Evolutionary conservation across 1,140 invertebrate genomes (phyloP), one percentile per base, ranked within the genome.

Genomic region (Ostrea edulis): DNA sequence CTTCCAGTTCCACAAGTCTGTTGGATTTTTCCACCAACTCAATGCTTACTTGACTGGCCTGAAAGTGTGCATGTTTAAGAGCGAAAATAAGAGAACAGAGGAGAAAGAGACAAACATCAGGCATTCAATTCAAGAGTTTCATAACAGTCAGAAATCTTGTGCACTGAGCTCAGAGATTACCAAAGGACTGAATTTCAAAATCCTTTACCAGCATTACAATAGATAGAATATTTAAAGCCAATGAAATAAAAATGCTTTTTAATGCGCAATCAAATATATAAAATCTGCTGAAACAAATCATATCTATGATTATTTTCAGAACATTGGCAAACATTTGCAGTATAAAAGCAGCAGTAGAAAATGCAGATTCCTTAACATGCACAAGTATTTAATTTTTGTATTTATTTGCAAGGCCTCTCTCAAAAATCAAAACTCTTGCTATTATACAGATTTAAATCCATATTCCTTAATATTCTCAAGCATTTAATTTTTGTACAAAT

Each of bases 11-110:
- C 11, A 52, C 86, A 0, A 94, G 90, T 44, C 88, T 89, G 4
- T 81, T 44, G 8, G 88, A 85, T 87, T 93, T 94, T 87, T 93
- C 92, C 44, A 90, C 89, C 17, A 95, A 86, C 62, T 94, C 94
- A 35, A 93, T 89, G 85, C 92, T 91, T 4, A 94, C 90, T 81
- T 94, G 93, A 87, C 92, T 93, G 11, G 93, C 91, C 94, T 94
- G 90, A 51, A 89, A 91, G 62, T 44, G 25, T 53, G 85, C 68
- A 77, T 0, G 14, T 22, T 77, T 62, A n/a, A 77, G 14, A 11
- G 35, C 25, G 25, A 35, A 83, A 71, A 83, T 29, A 71, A 12
- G 22, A 29, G 7, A 77, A 25, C 68, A 77, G 68, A 77, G 25
- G 12, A 71, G 25, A 44, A 86, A 77, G 68, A 77, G 2, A 29